Conservation (phyloP, 2,888 invertebrate species). For the Pachycephus smyrnensis region DNA sequence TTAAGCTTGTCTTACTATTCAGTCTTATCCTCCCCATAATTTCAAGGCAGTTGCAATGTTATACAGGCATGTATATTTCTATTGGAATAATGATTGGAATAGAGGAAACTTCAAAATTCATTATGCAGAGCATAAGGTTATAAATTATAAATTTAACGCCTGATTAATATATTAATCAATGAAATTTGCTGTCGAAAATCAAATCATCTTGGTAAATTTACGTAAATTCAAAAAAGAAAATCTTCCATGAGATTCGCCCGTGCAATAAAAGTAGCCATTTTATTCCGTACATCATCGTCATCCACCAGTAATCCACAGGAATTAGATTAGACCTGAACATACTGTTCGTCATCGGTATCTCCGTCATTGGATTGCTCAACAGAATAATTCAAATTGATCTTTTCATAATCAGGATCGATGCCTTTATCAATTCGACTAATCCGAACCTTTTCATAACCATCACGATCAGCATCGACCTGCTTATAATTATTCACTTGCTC, state of each 20-base stretch:
- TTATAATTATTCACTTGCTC: constrained; percentile 55
- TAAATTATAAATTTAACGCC: constrained; percentile 11
- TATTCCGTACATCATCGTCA: background rate
- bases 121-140: constrained; percentile 27
- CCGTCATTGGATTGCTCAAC: constrained; percentile 40
- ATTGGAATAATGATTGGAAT: constrained; percentile 17
- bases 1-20: background rate
- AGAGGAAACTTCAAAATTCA: constrained; percentile 9
- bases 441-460: constrained; percentile 43
- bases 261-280: background rate
- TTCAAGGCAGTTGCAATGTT: constrained; percentile 16
- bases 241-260: background rate
- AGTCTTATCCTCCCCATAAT: background rate
- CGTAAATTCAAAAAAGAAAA: background rate
- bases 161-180: background rate
- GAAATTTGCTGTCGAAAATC: background rate
- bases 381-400: constrained; percentile 36
- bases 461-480: constrained; percentile 15
- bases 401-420: constrained; percentile 51
- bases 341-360: constrained; percentile 60
- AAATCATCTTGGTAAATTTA: background rate
- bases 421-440: constrained; percentile 31
- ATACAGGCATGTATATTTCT: constrained; percentile 28
- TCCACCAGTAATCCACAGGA: background rate
- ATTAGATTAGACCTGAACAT: constrained; percentile 55